Percentiles rank a stretch among this genome's conserved stretches.
Conservation (phyloP, 2,888 invertebrate genomes). For the Drosophila gaucha region DNA sequence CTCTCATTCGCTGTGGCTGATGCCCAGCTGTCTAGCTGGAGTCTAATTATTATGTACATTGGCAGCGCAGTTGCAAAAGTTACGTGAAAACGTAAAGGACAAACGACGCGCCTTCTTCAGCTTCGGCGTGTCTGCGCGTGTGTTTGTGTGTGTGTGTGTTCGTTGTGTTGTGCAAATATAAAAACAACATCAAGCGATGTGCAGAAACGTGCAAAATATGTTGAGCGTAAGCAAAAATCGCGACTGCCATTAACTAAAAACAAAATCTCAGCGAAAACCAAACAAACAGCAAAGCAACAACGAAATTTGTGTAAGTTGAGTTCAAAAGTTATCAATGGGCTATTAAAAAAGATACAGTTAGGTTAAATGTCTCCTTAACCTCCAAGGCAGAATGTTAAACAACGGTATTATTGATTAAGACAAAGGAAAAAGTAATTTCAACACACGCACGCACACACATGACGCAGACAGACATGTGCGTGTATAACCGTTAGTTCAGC, state of each 20-base stretch:
- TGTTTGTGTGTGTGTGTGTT: slow-evolving; percentile 13
- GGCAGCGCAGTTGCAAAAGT: slow-evolving; percentile 74
- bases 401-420: slow-evolving; percentile 64
- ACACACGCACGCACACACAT: slow-evolving; percentile 24
- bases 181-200: slow-evolving; percentile 50
- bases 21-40: slow-evolving; percentile 59
- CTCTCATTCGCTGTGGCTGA: slow-evolving; percentile 33
- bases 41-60: slow-evolving; percentile 63
- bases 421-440: slow-evolving; percentile 30
- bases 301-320: slow-evolving; percentile 40
- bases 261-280: not conserved
- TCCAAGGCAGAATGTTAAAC: slow-evolving; percentile 28
- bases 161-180: slow-evolving; percentile 40
- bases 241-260: slow-evolving; percentile 15
- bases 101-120: slow-evolving; percentile 31
- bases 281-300: slow-evolving; percentile 4
- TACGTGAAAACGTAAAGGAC: slow-evolving; percentile 75
- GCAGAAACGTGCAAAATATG: slow-evolving; percentile 40
- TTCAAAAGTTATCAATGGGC: not conserved
- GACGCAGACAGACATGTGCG: slow-evolving; percentile 49
- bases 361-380: slow-evolving; percentile 20
- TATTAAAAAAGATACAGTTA: slow-evolving; percentile 16
- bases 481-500: slow-evolving; percentile 44
- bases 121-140: slow-evolving; percentile 7
- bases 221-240: slow-evolving; percentile 14